Base-by-base conservation (phyloP, 2,888 invertebrate genomes). In the Stenolophus ochropezus region DNA sequence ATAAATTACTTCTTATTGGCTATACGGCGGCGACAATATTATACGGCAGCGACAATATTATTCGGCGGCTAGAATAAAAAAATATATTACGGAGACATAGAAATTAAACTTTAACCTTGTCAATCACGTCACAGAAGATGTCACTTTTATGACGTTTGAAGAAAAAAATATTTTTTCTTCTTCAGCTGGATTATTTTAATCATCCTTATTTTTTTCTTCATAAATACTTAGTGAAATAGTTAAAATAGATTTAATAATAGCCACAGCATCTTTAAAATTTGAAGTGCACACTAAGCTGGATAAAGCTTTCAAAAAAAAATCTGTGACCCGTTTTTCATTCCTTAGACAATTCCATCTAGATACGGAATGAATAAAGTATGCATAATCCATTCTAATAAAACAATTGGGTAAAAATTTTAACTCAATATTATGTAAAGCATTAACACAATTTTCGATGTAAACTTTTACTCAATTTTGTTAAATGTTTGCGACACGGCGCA, bases 371-470 rank as follows among this genome's bases (percentile, higher is more conserved):
- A 53, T 53, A 18, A 53, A 53, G 20, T 53, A 6, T 18, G 2
- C 20, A 53, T 53, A 53, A 16, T 53, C 20, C 53, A 53, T 16
- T 53, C 53, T 14, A 53, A 53, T 53, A 20, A 53, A 53, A 53
- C 53, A 53, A 53, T 18, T 18, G 18, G 53, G 53, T 49, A 49
- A 4, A 49, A 49, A 49, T 49, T 49, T 49, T 3, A 11, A n/a
- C n/a, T n/a, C n/a, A n/a, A n/a, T n/a, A n/a, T n/a, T n/a, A n/a
- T n/a, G n/a, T n/a, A 33, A 33, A 33, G 33, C 33, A 33, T 33
- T 33, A 33, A 33, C 4, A 33, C 33, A 33, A 33, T 33, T 33
- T 33, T 33, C 33, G 8, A 33, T 33, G 8, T 33, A 33, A 49
- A n/a, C n/a, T 0, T 49, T 49, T n/a, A 49, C n/a, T 49, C 49